These are phyloP conservation scores for Heliconius hortense DNA, from an alignment of 2,888 invertebrate species.

Conservation along the genomic window DNA sequence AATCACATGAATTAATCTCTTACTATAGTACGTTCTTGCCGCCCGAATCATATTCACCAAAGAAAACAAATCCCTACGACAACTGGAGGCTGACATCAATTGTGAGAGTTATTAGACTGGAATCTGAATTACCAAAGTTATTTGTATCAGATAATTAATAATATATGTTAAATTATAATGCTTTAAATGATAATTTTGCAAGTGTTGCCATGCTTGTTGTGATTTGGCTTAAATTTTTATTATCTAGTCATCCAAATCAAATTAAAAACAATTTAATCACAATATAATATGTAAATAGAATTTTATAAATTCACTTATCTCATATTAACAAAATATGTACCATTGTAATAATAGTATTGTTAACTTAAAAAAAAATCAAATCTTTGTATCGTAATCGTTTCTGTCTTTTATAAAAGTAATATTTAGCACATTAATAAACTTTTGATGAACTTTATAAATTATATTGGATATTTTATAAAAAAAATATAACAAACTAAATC, in stretches of 20 bases:
- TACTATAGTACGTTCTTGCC: constrained; percentile 86
- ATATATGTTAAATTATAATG: constrained; percentile 16
- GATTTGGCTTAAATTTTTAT: constrained; percentile 50
- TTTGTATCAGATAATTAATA: constrained; percentile 76
- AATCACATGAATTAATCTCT: constrained; percentile 89
- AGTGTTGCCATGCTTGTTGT: constrained; percentile 55
- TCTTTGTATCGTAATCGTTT: background rate
- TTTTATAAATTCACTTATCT: constrained; percentile 11
- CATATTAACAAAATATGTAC: constrained; percentile 5
- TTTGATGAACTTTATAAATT: constrained; percentile 21
- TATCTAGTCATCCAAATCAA: constrained; percentile 29
- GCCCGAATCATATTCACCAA: constrained; percentile 64
- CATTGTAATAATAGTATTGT: constrained; percentile 9
- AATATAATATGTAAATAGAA: constrained; percentile 23
- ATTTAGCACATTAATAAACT: constrained; percentile 19
- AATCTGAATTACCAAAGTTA: constrained; percentile 87
- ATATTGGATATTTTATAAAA: constrained; percentile 17
- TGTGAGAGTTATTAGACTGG: constrained; percentile 86
- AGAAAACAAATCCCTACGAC: constrained; percentile 65
- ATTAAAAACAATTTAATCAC: background rate
- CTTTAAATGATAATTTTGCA: constrained; percentile 40
- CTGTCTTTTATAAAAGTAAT: background rate
- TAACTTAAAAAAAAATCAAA: background rate
- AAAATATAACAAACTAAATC: background rate
- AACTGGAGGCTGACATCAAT: constrained; percentile 85